A percentile compares a stretch with the other conserved stretches of the same genome.
Conservation (phyloP, 2,888 invertebrate species). For the Pantelozetes paolii region DNA sequence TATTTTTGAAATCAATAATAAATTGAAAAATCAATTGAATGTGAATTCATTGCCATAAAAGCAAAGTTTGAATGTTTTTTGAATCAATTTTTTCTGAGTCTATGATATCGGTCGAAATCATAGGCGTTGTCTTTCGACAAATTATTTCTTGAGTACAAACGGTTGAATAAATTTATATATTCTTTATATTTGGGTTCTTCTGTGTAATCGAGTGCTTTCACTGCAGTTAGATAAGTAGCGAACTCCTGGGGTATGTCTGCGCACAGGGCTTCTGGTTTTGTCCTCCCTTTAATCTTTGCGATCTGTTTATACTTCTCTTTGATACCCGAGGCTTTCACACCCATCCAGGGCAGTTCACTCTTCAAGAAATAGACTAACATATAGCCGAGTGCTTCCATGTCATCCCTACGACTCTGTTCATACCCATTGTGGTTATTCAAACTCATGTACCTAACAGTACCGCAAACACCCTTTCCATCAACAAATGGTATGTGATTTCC, state of each 20-base stretch:
- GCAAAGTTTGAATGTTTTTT: neutral
- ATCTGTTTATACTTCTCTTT: conserved; percentile 3
- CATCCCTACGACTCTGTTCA: conserved; percentile 38
- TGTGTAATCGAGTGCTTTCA: neutral
- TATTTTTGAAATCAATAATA: no score
- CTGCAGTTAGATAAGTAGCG: neutral
- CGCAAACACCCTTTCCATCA: conserved; percentile 99
- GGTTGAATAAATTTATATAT: neutral
- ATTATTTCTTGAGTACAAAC: neutral
- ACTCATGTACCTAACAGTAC: conserved; percentile 92
- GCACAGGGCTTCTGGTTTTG: neutral
- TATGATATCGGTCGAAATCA: conserved; percentile 12
- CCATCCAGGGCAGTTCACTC: conserved; percentile 35
- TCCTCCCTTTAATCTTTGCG: neutral
- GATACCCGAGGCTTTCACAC: neutral
- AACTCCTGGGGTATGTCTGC: conserved; percentile 7
- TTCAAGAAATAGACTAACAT: conserved; percentile 35
- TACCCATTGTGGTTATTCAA: conserved; percentile 97
- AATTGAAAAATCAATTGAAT: no score
- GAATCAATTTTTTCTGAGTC: neutral
- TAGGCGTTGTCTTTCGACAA: neutral
- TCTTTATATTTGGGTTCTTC: conserved; percentile 28
- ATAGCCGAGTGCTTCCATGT: conserved; percentile 36
- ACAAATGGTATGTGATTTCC: conserved; percentile 53
- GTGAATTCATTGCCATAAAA: no score